A percentile compares a stretch with the other conserved stretches of the same genome.
These are phyloP conservation scores for Sus scrofa DNA, from an alignment of 2,113 vertebrate species.

Conservation along the genomic window T2T-Sscrofa CM000814.6:122561001-122561500, in stretches of 20 bases:
- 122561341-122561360: background rate
- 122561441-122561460: background rate
- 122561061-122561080: background rate
- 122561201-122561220: background rate
- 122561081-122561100: background rate
- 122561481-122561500: background rate
- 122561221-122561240: background rate
- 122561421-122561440: background rate
- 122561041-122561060: background rate
- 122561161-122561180: background rate
- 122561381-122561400: background rate
- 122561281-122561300: background rate
- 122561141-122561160: background rate
- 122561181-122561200: background rate
- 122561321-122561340: background rate
- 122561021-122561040: background rate
- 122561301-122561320: background rate
- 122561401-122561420: background rate
- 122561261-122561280: background rate
- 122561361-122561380: slow-evolving; percentile 11
- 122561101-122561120: background rate
- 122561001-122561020: background rate
- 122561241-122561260: background rate
- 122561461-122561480: too few species aligned
- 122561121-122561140: background rate